phyloP scores from a whole-genome alignment of 1,140 invertebrate species.

The Akabosia matsudoensis region DNA sequence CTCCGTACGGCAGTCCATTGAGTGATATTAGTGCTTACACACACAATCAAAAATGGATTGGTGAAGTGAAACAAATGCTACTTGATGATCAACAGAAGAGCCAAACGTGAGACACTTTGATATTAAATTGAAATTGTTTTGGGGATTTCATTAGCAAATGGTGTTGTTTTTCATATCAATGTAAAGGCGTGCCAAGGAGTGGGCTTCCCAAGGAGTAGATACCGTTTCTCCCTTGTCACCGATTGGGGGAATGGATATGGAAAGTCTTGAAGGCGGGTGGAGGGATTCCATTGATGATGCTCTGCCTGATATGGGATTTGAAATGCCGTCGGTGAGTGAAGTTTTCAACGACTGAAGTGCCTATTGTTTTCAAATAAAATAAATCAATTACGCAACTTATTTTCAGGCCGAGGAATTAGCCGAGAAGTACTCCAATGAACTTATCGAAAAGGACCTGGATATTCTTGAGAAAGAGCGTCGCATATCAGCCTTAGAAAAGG shows the following conservation, averaged over 20 bases:
- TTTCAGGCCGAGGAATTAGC: background rate
- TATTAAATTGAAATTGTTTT: background rate
- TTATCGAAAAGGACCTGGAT: background rate
- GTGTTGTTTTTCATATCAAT: no score
- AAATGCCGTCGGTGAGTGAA: no score
- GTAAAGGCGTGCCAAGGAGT: no score
- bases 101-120: background rate
- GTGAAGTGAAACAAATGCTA: background rate
- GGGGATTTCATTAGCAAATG: background rate
- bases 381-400: background rate
- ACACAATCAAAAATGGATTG: background rate
- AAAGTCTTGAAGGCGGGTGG: no score
- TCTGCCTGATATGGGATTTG: no score
- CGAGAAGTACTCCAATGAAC: constrained; percentile 7
- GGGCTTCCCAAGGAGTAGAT: no score
- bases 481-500: background rate
- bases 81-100: background rate
- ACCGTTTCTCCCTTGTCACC: background rate
- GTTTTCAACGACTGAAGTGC: background rate
- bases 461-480: background rate
- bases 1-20: background rate
- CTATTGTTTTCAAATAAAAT: background rate
- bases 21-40: background rate
- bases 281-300: no score
- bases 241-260: no score